phyloP scores from a whole-genome alignment of 2,888 invertebrate species.

The Cephus pulcher region DNA sequence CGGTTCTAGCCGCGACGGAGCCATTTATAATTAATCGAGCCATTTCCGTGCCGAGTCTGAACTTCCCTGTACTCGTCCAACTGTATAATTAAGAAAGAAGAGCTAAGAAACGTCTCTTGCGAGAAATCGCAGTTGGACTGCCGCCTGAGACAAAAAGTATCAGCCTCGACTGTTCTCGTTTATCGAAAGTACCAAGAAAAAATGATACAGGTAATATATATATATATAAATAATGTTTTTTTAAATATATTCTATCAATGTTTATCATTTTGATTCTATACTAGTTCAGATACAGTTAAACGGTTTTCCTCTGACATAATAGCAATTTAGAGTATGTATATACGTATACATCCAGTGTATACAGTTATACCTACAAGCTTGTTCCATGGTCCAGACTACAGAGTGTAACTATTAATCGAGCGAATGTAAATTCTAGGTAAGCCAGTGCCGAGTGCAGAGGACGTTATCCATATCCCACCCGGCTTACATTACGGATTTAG shows the following conservation, averaged over 20 bases:
- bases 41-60: neutral
- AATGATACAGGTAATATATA: neutral
- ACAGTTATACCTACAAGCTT: neutral
- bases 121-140: neutral
- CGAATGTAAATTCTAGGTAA: slow-evolving; percentile 2
- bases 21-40: neutral
- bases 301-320: neutral
- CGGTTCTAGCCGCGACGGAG: neutral
- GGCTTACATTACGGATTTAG: slow-evolving; percentile 7
- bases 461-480: neutral
- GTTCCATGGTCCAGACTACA: neutral
- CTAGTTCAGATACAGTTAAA: neutral
- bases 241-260: neutral
- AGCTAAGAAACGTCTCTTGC: neutral
- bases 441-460: slow-evolving; percentile 6
- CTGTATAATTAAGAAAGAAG: neutral
- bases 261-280: neutral
- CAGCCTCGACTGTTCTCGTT: neutral
- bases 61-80: neutral
- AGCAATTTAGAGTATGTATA: neutral
- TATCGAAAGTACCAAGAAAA: neutral
- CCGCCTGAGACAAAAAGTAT: neutral
- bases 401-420: slow-evolving; percentile 3
- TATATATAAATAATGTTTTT: too few species aligned
- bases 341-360: neutral